Percentiles rank a stretch among this genome's conserved stretches.
Conservation (phyloP, 1,140 invertebrate genomes). For the Nixonia krombeini region DNA sequence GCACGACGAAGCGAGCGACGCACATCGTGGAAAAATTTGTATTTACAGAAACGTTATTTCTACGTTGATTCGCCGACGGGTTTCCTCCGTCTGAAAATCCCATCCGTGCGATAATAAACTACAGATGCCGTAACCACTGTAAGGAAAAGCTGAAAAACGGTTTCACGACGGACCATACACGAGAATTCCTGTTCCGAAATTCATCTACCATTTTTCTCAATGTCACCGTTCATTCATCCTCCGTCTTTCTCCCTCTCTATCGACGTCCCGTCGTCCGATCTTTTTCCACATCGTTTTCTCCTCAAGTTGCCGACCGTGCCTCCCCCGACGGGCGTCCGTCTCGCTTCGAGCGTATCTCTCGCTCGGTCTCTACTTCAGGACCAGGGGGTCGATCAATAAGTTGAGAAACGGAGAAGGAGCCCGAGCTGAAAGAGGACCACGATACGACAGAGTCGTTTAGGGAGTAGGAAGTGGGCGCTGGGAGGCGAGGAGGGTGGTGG, state of each 20-base stretch:
- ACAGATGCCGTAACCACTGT: background rate
- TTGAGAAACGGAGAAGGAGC: slow-evolving; percentile 60
- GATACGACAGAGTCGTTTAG: slow-evolving; percentile 15
- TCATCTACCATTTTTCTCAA: slow-evolving; percentile 16
- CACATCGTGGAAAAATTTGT: no score
- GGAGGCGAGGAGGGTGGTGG: slow-evolving; percentile 12
- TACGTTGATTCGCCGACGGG: no score
- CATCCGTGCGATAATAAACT: no score
- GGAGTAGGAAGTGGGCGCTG: slow-evolving; percentile 22
- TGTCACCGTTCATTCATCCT: slow-evolving; percentile 26
- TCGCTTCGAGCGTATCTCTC: slow-evolving; percentile 18
- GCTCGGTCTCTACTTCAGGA: slow-evolving; percentile 53
- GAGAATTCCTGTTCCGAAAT: slow-evolving; percentile 2
- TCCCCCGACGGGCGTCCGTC: slow-evolving; percentile 29
- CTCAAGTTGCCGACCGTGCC: slow-evolving; percentile 37
- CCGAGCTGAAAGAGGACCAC: slow-evolving; percentile 26
- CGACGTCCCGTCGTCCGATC: slow-evolving; percentile 36
- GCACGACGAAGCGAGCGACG: no score
- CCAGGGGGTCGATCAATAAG: slow-evolving; percentile 65
- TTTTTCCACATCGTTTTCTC: slow-evolving; percentile 45
- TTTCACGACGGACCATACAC: no score
- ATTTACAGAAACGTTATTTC: no score
- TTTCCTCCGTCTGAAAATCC: no score
- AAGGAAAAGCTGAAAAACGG: background rate
- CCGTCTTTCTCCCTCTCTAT: slow-evolving; percentile 22